Evolutionary conservation across 2,888 invertebrate species (phyloP).

Genomic region (Hydraecia micacea): DNA sequence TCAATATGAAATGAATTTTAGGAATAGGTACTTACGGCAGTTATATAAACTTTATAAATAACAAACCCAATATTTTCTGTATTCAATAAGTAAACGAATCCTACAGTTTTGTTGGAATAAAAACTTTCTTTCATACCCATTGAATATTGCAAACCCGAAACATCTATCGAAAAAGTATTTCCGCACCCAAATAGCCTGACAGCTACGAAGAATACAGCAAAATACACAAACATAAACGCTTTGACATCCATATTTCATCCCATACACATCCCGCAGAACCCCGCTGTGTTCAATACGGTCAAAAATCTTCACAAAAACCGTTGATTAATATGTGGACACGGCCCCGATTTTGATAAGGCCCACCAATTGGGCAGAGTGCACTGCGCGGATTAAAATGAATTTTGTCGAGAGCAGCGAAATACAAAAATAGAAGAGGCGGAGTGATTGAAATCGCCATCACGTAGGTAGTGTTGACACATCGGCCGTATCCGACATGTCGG

Average conservation of each 20-base stretch:
- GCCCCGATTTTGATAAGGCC: constrained; percentile 76
- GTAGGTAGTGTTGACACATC: constrained; percentile 81
- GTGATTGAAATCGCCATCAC: constrained; percentile 82
- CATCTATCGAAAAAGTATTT: constrained; percentile 19
- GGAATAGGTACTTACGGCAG: no score
- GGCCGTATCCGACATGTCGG: constrained; percentile 69
- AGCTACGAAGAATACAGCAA: constrained; percentile 26
- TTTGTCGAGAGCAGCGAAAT: constrained; percentile 72
- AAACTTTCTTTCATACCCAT: neutral
- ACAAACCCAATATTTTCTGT: neutral
- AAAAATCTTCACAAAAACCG: constrained; percentile 63
- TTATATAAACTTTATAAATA: neutral
- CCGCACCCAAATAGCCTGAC: constrained; percentile 14
- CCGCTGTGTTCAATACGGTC: constrained; percentile 48
- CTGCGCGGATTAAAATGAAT: constrained; percentile 80
- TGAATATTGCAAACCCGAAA: constrained; percentile 14
- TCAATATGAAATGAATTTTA: no score
- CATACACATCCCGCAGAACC: constrained; percentile 26
- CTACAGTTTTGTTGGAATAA: neutral
- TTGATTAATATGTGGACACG: constrained; percentile 80
- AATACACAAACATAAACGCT: constrained; percentile 45
- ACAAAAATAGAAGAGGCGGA: constrained; percentile 72
- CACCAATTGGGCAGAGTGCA: constrained; percentile 81
- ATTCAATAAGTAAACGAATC: neutral
- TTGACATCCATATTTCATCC: constrained; percentile 55